These are phyloP conservation scores for Cyclura pinguis DNA, from an alignment of 2,797 vertebrate species.

Conservation along the genomic window DNA sequence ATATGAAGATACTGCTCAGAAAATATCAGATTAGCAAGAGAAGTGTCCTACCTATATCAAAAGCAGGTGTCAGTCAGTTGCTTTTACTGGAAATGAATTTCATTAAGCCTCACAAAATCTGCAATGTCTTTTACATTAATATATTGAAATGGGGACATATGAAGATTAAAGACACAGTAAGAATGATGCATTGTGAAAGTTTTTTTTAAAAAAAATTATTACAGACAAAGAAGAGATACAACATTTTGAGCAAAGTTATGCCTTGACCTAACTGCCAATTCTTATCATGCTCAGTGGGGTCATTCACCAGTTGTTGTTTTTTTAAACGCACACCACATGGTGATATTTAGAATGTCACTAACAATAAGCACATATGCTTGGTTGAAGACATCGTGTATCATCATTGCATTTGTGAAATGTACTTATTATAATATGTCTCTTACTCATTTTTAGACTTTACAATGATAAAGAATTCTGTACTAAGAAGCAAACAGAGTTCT, in stretches of 20 bases:
- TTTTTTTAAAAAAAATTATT: slow-evolving; percentile 47
- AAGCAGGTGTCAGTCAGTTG: not conserved
- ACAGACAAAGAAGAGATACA: slow-evolving; percentile 49
- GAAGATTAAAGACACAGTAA: slow-evolving; percentile 31
- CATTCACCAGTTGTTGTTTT: not conserved
- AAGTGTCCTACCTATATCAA: slow-evolving; percentile 59
- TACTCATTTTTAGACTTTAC: not conserved
- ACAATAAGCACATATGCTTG: slow-evolving; percentile 47
- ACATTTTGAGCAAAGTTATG: slow-evolving; percentile 61
- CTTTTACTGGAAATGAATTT: not conserved
- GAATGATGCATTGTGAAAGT: not conserved
- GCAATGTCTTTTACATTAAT: not conserved
- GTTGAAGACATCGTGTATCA: slow-evolving; percentile 31
- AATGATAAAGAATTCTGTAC: not conserved
- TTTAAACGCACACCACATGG: slow-evolving; percentile 53
- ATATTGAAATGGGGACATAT: not conserved
- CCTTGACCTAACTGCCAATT: slow-evolving; percentile 52
- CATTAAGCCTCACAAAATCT: not conserved
- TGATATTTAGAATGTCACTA: slow-evolving; percentile 53
- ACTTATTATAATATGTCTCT: not conserved
- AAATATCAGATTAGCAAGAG: slow-evolving; percentile 61
- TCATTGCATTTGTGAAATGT: not conserved
- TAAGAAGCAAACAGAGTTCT: not conserved
- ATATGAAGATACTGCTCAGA: slow-evolving; percentile 66
- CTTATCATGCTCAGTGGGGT: slow-evolving; percentile 64